Evolutionary conservation across 2,113 vertebrate species (phyloP), one percentile per base, ranked within the genome.

Genomic region (Phrynocephalus versicolor): DNA sequence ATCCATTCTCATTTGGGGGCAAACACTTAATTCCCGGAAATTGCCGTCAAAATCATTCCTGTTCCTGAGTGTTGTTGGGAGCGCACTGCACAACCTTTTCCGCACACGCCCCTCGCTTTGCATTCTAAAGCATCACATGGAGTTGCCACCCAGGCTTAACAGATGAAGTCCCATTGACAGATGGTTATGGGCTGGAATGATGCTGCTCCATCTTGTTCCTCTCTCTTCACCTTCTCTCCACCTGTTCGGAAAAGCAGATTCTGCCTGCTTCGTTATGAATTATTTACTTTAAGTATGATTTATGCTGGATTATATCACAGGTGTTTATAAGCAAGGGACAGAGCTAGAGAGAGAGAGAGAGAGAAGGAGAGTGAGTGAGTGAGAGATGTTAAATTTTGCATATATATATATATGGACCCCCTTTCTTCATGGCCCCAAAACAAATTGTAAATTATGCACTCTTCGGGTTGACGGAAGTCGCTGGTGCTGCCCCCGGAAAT

Each of bases 371-470:
- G 58, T 19, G 21, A 65, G 9, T 6, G 65, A n/a, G 27, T 67
- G 62, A 23, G 67, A 69, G n/a, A 33, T 4, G 25, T 13, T n/a
- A 33, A 15, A 13, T 69, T 19, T 6, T 0, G 0, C 35, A n/a
- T n/a, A n/a, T 51, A 51, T 51, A 51, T 51, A 51, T 51, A 18
- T 6, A 18, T 37, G 30, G 64, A 25, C 57, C 60, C 37, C n/a
- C 77, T 15, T n/a, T 45, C 9, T 0, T 37, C 69, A 18, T 64
- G 4, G 37, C 79, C 84, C 3, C 0, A 0, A 25, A 71, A 25
- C 0, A 9, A 27, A 25, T 33, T 64, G 82, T 82, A 35, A 83
- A 89, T 90, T 76, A 86, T 88, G 89, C 80, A 89, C 76, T 85
- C 18, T 57, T 35, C 16, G 13, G 23, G 0, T 25, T 2, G 1